Conservation (phyloP, 2,888 invertebrate species). For the Acleris cristana region DNA sequence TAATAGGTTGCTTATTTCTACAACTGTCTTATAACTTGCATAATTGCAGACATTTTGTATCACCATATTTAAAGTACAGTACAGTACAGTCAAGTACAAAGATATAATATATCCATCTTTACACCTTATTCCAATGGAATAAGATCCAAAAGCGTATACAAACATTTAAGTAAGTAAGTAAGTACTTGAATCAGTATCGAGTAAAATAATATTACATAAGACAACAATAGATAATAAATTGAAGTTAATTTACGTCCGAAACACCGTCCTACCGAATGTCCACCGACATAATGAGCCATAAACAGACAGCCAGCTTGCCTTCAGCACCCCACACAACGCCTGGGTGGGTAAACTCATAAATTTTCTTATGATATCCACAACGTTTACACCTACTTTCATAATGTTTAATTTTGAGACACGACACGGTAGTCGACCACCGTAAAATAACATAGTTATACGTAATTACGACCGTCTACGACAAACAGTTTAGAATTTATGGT, state of each 20-base stretch:
- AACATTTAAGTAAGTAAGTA: too few species aligned
- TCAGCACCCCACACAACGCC: conserved; percentile 49
- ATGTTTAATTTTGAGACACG: conserved; percentile 63
- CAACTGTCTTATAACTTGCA: too few species aligned
- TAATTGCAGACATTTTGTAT: conserved; percentile 45
- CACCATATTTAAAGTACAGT: background rate
- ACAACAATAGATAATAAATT: conserved; percentile 44
- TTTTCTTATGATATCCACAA: conserved; percentile 49
- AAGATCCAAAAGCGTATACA: too few species aligned
- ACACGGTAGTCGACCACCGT: conserved; percentile 63
- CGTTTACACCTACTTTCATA: conserved; percentile 56
- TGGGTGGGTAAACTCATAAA: conserved; percentile 56
- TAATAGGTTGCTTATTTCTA: too few species aligned
- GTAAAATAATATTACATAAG: background rate
- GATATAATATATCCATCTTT: too few species aligned
- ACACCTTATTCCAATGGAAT: too few species aligned
- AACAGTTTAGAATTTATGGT: conserved; percentile 71
- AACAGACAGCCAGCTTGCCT: conserved; percentile 45
- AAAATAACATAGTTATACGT: conserved; percentile 74
- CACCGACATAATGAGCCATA: conserved; percentile 54
- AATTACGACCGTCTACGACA: conserved; percentile 69
- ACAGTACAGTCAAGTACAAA: too few species aligned
- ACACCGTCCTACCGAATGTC: conserved; percentile 52
- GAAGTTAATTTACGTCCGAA: conserved; percentile 64
- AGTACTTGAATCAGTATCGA: conserved; percentile 1